These are phyloP conservation scores for Nesoenas mayeri DNA, from an alignment of 2,113 vertebrate species.

Conservation along the genomic window DNA sequence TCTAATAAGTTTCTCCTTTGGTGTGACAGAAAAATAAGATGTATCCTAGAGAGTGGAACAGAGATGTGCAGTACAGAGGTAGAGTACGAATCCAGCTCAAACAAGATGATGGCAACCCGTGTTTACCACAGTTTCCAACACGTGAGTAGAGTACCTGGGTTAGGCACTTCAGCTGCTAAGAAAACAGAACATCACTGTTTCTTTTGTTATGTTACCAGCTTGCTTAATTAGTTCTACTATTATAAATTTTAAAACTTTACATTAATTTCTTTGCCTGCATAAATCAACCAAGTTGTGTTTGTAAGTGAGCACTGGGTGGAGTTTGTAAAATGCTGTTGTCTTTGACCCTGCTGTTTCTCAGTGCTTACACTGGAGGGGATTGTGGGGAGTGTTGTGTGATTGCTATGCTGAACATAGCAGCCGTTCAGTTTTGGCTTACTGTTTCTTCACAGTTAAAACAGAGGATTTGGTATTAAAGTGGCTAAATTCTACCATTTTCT, in stretches of 20 bases:
- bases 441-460: neutral
- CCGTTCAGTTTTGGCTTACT: neutral
- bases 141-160: slow-evolving; percentile 77
- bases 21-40: slow-evolving; percentile 84
- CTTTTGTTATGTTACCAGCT: neutral
- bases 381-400: neutral
- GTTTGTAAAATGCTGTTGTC: neutral
- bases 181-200: neutral
- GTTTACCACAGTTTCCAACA: slow-evolving; percentile 87
- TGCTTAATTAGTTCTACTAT: neutral
- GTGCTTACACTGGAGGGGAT: neutral
- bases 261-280: neutral
- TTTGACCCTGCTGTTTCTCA: neutral
- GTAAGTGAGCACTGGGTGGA: neutral
- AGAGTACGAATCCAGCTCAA: slow-evolving; percentile 91
- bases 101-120: slow-evolving; percentile 87
- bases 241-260: neutral
- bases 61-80: slow-evolving; percentile 90
- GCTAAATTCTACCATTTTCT: neutral
- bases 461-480: neutral
- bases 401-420: neutral
- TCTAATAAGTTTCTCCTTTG: neutral
- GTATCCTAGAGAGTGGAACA: slow-evolving; percentile 95
- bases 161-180: neutral
- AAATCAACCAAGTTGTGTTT: neutral